A percentile compares a stretch with the other conserved stretches of the same genome.
Evolutionary conservation across 2,113 vertebrate genomes (phyloP).

Genomic region (Merops nubicus): DNA sequence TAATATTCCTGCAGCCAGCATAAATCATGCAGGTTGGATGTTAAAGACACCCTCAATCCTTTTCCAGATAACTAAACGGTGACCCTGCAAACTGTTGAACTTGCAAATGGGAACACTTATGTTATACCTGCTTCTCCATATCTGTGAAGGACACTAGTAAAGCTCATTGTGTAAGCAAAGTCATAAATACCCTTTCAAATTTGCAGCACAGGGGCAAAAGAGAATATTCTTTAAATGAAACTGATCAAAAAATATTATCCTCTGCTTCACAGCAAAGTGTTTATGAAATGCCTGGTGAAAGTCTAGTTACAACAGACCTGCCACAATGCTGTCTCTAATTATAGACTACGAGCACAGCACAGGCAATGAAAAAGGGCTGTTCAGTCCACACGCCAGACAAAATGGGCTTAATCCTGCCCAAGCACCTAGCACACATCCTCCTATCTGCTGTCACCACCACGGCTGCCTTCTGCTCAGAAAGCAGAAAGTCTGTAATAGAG

Average conservation of each 20-base stretch:
- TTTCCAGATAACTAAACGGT: neutral
- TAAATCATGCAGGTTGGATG: neutral
- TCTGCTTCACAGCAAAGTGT: neutral
- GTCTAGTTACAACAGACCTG: neutral
- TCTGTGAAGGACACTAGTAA: neutral
- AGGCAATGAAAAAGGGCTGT: neutral
- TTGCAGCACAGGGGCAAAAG: neutral
- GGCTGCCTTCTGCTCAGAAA: neutral
- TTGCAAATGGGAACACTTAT: neutral
- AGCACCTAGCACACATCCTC: neutral
- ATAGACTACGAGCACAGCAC: neutral
- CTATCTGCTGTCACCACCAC: neutral
- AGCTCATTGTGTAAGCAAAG: neutral
- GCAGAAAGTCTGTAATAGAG: neutral
- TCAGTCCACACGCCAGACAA: neutral
- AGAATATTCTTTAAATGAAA: neutral
- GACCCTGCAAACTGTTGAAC: neutral
- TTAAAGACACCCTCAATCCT: rapidly evolving
- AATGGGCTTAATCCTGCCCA: neutral
- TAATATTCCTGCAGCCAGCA: neutral
- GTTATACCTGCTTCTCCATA: neutral
- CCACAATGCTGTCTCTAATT: neutral
- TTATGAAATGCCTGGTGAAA: neutral
- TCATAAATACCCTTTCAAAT: neutral
- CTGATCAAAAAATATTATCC: neutral